Percentiles rank a stretch among this genome's conserved stretches.
Conservation (phyloP, 2,888 invertebrate genomes). For the Panopea generosa region DNA sequence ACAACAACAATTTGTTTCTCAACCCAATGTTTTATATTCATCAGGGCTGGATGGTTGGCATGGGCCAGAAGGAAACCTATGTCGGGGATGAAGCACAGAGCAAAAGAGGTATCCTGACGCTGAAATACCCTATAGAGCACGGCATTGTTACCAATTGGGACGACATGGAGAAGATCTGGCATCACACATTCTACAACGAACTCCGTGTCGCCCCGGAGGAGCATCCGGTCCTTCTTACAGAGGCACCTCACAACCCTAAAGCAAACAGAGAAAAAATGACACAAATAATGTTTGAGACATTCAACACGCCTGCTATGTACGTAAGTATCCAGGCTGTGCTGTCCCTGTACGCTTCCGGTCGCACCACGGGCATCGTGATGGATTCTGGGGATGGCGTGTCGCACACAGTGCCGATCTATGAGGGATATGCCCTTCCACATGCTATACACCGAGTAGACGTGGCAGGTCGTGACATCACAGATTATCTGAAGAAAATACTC, state of each 20-base stretch:
- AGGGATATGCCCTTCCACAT: slow-evolving; percentile 72
- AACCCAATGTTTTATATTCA: no score
- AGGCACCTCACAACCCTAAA: slow-evolving; percentile 90
- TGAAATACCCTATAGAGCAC: no score
- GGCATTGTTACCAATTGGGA: slow-evolving; percentile 47
- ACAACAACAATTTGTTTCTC: no score
- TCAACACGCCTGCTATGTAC: slow-evolving; percentile 97
- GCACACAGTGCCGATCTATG: slow-evolving; percentile 92
- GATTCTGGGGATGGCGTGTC: slow-evolving; percentile 95
- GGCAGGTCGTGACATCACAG: slow-evolving; percentile 76
- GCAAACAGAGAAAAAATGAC: slow-evolving; percentile 92
- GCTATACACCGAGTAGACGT: slow-evolving; percentile 74
- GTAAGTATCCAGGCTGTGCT: slow-evolving; percentile 97
- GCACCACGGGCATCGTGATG: slow-evolving; percentile 98
- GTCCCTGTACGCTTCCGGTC: slow-evolving; percentile 96
- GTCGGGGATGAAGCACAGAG: no score
- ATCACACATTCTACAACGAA: slow-evolving; percentile 37
- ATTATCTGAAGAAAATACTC: slow-evolving; percentile 13
- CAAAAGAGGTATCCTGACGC: no score
- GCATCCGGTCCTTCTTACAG: slow-evolving; percentile 31
- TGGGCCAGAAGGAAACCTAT: no score
- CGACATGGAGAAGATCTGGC: slow-evolving; percentile 51
- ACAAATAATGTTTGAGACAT: slow-evolving; percentile 82
- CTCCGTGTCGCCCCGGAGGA: slow-evolving; percentile 30
- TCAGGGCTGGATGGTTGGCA: no score